A percentile compares a stretch with the other conserved stretches of the same genome.
phyloP scores from a whole-genome alignment of 2,888 invertebrate genomes.

The Orthosia incerta region DNA sequence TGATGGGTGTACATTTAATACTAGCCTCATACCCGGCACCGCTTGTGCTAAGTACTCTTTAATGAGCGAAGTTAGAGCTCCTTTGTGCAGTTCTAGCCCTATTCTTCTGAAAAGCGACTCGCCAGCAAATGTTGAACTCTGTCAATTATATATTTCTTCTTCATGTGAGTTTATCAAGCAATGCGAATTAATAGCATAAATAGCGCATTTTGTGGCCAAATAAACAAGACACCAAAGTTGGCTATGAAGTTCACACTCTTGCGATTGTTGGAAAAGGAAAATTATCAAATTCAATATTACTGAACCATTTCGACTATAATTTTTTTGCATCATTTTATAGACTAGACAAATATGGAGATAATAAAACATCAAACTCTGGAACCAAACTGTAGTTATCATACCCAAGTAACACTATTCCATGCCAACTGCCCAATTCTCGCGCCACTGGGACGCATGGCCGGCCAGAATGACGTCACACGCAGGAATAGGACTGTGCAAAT shows the following conservation, averaged over 20 bases:
- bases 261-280: too few relatives aligned
- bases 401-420: not conserved
- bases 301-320: not conserved
- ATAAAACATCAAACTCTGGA: too few relatives aligned
- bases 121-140: not conserved
- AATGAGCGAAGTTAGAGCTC: constrained; percentile 37
- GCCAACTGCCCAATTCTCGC: not conserved
- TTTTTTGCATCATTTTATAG: not conserved
- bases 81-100: constrained; percentile 15
- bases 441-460: not conserved
- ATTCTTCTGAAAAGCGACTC: constrained; percentile 7
- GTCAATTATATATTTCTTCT: not conserved
- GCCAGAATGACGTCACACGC: constrained; percentile 6
- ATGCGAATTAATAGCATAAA: not conserved
- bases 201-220: too few relatives aligned
- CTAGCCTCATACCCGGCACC: constrained; percentile 2
- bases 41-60: constrained; percentile 7
- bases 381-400: not conserved
- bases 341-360: not conserved
- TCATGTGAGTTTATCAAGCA: not conserved
- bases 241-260: not conserved
- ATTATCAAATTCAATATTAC: not conserved
- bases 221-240: not conserved
- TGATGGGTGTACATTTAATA: constrained; percentile 1
- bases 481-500: not conserved